Conservation (phyloP, 1,140 invertebrate species). For the Pseudomyrmex cubaensis region DNA sequence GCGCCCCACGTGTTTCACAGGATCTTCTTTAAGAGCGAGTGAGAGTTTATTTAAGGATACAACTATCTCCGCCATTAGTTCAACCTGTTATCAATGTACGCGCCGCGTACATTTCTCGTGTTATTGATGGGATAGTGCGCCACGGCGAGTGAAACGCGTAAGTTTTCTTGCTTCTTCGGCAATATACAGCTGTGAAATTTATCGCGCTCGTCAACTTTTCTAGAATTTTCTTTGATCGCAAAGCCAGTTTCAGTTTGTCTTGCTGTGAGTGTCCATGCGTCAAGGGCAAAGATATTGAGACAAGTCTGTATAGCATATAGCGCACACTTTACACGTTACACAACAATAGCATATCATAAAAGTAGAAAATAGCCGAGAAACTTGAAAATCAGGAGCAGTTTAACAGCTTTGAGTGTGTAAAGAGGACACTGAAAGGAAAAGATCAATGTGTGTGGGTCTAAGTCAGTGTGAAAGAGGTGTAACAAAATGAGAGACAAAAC, state of each 20-base stretch:
- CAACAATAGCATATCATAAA: not conserved
- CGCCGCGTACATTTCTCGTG: slow-evolving; percentile 22
- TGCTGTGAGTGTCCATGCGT: not conserved
- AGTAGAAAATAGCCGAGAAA: not conserved
- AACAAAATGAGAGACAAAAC: slow-evolving; percentile 6
- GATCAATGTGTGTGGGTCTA: not conserved
- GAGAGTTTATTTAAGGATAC: slow-evolving; percentile 53
- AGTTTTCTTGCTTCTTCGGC: slow-evolving; percentile 20
- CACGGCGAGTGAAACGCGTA: slow-evolving; percentile 40
- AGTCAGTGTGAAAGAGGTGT: slow-evolving; percentile 1
- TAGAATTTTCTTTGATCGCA: not conserved
- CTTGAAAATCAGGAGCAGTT: not conserved
- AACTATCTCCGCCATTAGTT: slow-evolving; percentile 49
- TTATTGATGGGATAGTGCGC: slow-evolving; percentile 33
- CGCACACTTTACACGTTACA: not conserved
- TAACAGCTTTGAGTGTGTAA: not conserved
- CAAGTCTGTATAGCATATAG: too few species aligned
- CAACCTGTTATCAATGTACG: slow-evolving; percentile 46
- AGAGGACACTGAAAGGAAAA: not conserved
- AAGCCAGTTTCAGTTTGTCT: slow-evolving; percentile 17
- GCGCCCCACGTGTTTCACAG: slow-evolving; percentile 28
- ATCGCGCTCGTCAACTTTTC: slow-evolving; percentile 1
- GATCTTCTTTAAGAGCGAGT: slow-evolving; percentile 40
- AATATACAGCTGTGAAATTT: not conserved
- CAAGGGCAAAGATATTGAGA: too few species aligned